Conservation (phyloP, 2,888 invertebrate species). For the Heteromyza rotundicornis region DNA sequence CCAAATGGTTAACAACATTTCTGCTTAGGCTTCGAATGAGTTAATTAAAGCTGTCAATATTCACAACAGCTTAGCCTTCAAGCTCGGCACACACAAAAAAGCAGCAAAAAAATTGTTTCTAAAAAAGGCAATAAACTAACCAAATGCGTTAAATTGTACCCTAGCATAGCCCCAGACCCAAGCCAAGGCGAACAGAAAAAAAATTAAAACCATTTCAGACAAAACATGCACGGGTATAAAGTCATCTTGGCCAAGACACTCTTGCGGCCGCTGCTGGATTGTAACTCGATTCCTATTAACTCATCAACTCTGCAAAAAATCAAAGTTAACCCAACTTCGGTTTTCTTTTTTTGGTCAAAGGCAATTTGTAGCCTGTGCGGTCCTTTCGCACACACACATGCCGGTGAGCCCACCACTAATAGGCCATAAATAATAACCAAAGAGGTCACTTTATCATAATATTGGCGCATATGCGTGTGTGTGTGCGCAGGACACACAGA, state of each 20-base stretch:
- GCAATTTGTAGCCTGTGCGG: constrained; percentile 55
- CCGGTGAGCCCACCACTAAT: constrained; percentile 41
- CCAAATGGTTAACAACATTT: constrained; percentile 45
- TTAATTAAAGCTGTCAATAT: constrained; percentile 56
- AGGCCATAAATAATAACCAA: constrained; percentile 61
- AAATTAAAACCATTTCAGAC: background rate
- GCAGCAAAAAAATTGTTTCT: constrained; percentile 10
- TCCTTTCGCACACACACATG: constrained; percentile 34
- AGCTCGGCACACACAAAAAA: constrained; percentile 25
- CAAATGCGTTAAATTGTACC: too few relatives aligned
- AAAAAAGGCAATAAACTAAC: constrained; percentile 11
- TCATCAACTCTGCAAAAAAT: constrained; percentile 46
- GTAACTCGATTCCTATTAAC: constrained; percentile 62
- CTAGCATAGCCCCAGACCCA: constrained; percentile 26
- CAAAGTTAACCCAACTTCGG: background rate
- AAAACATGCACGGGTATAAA: background rate
- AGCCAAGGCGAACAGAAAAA: constrained; percentile 12
- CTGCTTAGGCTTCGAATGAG: constrained; percentile 52
- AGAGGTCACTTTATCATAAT: constrained; percentile 40
- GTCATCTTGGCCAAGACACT: background rate
- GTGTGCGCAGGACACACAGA: constrained; percentile 41
- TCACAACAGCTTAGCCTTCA: background rate
- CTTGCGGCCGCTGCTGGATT: constrained; percentile 34
- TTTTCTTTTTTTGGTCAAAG: constrained; percentile 35
- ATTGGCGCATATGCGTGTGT: constrained; percentile 6